phyloP scores from a whole-genome alignment of 2,888 invertebrate species.

The Baronia brevicornis region DNA sequence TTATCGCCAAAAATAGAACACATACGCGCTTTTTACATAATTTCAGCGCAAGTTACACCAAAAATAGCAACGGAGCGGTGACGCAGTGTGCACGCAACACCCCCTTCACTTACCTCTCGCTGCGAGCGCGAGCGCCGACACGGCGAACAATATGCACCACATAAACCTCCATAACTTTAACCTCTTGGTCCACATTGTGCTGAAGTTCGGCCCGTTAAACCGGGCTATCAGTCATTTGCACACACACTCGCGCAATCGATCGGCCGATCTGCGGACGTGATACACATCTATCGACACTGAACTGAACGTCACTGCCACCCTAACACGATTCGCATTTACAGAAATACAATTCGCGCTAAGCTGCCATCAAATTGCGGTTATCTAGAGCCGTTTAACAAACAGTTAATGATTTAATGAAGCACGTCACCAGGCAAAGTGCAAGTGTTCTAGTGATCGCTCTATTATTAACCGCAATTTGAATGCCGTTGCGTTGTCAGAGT shows the following conservation, averaged over 20 bases:
- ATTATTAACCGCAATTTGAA: slow-evolving; percentile 57
- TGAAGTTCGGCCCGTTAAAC: slow-evolving; percentile 56
- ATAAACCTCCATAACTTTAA: slow-evolving; percentile 69
- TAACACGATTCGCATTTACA: slow-evolving; percentile 44
- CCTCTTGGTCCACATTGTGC: slow-evolving; percentile 71
- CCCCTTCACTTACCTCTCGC: slow-evolving; percentile 60
- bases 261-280: slow-evolving; percentile 57
- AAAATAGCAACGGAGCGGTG: slow-evolving; percentile 67
- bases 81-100: slow-evolving; percentile 52
- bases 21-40: slow-evolving; percentile 75
- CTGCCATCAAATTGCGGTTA: slow-evolving; percentile 46
- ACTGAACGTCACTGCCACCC: slow-evolving; percentile 31
- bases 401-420: slow-evolving; percentile 10
- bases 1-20: slow-evolving; percentile 70
- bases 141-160: slow-evolving; percentile 65
- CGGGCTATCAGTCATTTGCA: slow-evolving; percentile 73
- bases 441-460: slow-evolving; percentile 34
- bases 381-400: slow-evolving; percentile 10
- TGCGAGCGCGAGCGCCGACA: slow-evolving; percentile 55
- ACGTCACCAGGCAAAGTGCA: slow-evolving; percentile 21
- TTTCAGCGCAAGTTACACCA: slow-evolving; percentile 73
- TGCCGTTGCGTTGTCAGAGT: slow-evolving; percentile 44
- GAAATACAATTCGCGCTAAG: slow-evolving; percentile 54
- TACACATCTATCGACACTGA: slow-evolving; percentile 59
- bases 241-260: slow-evolving; percentile 71